Percentiles rank a stretch among this genome's conserved stretches.
Evolutionary conservation across 2,797 vertebrate genomes (phyloP).

Genomic region (Sternotherus odoratus): DNA sequence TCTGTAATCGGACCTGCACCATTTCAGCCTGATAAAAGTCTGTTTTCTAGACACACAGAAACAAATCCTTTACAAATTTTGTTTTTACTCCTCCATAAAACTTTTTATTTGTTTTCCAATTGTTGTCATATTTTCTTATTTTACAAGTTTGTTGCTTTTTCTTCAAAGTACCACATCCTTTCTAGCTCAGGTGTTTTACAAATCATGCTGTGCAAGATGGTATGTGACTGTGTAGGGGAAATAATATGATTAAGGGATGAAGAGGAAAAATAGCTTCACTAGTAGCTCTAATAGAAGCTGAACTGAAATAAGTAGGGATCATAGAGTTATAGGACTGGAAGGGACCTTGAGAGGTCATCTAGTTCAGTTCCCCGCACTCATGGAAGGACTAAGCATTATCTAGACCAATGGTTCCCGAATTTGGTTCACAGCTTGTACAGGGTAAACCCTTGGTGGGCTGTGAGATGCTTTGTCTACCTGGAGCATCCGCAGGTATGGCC

Average conservation of each 20-base stretch:
- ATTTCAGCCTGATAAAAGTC: fast-evolving
- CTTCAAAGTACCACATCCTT: neutral
- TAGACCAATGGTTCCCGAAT: too few relatives aligned
- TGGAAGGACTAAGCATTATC: too few relatives aligned
- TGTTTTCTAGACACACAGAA: too few relatives aligned
- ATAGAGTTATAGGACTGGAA: too few relatives aligned
- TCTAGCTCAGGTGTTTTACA: neutral
- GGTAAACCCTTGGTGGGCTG: too few relatives aligned
- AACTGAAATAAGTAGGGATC: neutral
- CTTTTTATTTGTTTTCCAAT: neutral
- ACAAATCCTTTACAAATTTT: neutral
- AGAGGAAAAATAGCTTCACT: neutral
- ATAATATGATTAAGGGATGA: neutral
- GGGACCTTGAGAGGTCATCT: too few relatives aligned
- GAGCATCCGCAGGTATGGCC: too few relatives aligned
- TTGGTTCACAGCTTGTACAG: too few relatives aligned
- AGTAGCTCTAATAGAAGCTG: neutral
- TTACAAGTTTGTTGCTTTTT: neutral
- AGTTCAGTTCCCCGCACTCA: too few relatives aligned
- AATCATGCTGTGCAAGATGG: neutral
- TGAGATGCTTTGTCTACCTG: too few relatives aligned
- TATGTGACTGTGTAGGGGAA: neutral
- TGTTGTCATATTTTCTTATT: neutral
- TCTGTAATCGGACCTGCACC: neutral
- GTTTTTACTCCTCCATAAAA: neutral